Evolutionary conservation across 2,797 vertebrate genomes (phyloP).

Genomic region (Megaceryle alcyon): DNA sequence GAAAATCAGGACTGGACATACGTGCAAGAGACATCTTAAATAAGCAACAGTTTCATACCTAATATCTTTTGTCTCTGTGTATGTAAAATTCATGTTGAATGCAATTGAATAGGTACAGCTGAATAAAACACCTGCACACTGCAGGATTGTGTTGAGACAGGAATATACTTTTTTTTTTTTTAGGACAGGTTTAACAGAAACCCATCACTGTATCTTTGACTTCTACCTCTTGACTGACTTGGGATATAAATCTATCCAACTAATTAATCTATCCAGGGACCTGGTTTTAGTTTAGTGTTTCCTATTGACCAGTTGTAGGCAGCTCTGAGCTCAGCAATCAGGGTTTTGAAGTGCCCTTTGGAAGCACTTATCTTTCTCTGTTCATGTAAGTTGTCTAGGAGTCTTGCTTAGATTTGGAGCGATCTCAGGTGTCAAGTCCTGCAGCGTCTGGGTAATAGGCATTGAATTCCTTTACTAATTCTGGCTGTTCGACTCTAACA

Average conservation of each 20-base stretch:
- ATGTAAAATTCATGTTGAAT: neutral
- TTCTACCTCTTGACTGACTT: neutral
- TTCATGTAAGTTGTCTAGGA: neutral
- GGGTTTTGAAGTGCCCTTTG: neutral
- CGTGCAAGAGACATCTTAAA: accelerated
- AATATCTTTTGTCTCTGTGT: no score
- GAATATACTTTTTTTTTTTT: neutral
- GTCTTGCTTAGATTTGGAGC: neutral
- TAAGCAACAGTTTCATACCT: neutral
- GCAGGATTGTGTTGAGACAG: neutral
- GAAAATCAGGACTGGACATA: neutral
- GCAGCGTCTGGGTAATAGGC: accelerated
- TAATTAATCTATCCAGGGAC: neutral
- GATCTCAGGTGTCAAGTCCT: neutral
- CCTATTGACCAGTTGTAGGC: neutral
- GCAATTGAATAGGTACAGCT: neutral
- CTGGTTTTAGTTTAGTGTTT: neutral
- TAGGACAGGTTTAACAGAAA: neutral
- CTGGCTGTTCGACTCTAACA: neutral
- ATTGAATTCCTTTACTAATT: neutral
- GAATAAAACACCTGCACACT: neutral
- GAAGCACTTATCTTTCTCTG: neutral
- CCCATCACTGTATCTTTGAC: neutral
- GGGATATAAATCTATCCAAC: neutral
- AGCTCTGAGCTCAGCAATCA: neutral